Evolutionary conservation across 2,797 vertebrate genomes (phyloP).

Genomic region (Acanthurus lineatus): DNA sequence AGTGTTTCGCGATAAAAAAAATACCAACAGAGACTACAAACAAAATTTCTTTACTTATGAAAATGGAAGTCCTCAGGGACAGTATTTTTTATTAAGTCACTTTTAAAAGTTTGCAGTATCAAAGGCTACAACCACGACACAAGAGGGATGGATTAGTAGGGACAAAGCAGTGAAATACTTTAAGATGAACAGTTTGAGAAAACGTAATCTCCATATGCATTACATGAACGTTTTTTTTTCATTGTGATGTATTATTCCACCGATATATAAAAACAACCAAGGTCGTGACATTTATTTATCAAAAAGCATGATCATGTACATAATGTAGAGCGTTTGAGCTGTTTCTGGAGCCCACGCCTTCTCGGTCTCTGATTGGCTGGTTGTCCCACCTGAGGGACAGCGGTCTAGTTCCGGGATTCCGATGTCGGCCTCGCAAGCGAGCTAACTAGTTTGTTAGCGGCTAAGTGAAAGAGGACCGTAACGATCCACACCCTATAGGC

Average conservation of each 20-base stretch:
- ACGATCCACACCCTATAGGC: slow-evolving; percentile 46
- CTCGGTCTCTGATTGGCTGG: slow-evolving; percentile 68
- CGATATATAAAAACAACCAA: neutral
- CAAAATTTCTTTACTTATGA: neutral
- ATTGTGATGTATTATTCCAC: neutral
- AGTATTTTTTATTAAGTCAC: too few relatives aligned
- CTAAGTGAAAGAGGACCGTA: slow-evolving; percentile 72
- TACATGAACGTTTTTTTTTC: neutral
- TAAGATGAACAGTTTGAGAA: neutral
- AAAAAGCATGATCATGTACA: neutral
- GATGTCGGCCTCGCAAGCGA: slow-evolving; percentile 77
- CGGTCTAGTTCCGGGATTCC: slow-evolving; percentile 81
- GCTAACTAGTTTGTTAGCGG: slow-evolving; percentile 72
- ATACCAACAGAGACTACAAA: neutral
- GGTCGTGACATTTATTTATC: neutral
- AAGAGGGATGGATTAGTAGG: too few relatives aligned
- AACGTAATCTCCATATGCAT: neutral
- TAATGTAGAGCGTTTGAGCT: neutral
- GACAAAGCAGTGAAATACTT: neutral
- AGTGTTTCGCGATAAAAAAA: neutral
- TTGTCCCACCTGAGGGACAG: slow-evolving; percentile 67
- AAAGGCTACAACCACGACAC: too few relatives aligned
- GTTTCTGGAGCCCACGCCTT: slow-evolving; percentile 36
- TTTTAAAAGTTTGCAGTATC: too few relatives aligned
- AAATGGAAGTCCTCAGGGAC: neutral